Evolutionary conservation across 2,113 vertebrate genomes (phyloP), one percentile per base, ranked within the genome.

Genomic region (Lathamus discolor): DNA sequence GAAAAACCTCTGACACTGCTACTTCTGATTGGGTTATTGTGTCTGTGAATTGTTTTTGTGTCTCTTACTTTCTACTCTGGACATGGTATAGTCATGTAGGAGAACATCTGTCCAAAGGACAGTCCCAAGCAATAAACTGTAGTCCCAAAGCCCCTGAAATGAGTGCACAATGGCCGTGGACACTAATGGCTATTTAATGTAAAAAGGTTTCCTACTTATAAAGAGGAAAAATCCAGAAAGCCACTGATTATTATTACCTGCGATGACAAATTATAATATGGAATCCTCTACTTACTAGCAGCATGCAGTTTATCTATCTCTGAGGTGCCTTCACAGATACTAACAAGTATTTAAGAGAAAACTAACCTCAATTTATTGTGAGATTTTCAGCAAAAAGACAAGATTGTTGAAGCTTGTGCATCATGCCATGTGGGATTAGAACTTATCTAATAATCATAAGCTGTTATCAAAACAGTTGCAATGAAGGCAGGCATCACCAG

Each of bases 391-490:
- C 2, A 3, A 68, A 72, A 52, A 69, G 27, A 20, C 1, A 2
- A 68, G 37, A 5, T 9, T 29, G 28, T 33, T 44, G 55, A 57
- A 74, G 16, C 2, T 24, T 0, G 1, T 0, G 2, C 43, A 22
- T 22, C 6, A 0, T 25, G 18, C 18, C 93, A 55, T 93, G 92
- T 93, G 86, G 94, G 92, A 35, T 29, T 72, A 76, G 20, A 72
- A 72, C 31, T 94, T 81, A 90, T 84, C 76, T 88, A 27, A 57
- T 61, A 29, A 95, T 78, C 85, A 76, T 12, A 64, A 75, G n/a
- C 72, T 11, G 55, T 88, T 80, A 86, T 93, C 95, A 88, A 81
- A 94, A 63, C 23, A 24, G 79, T 90, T 96, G 88, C 92, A 69
- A 70, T 92, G 94, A 97, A 35, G 80, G 39, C 8, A 63, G 74